phyloP scores from a whole-genome alignment of 2,797 vertebrate species.

The Carcharodon carcharias region DNA sequence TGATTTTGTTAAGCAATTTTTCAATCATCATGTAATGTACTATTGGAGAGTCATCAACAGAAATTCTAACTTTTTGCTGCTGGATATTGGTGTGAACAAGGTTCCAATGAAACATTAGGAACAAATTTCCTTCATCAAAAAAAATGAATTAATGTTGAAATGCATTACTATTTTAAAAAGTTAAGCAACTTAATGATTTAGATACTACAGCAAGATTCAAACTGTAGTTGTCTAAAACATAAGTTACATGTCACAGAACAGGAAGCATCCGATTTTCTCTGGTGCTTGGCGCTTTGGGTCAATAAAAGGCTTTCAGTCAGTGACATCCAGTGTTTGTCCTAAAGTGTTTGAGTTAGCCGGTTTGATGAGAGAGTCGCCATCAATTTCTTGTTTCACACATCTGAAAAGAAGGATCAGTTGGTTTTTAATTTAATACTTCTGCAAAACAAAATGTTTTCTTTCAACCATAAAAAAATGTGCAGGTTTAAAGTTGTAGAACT shows the following conservation, averaged over 20 bases:
- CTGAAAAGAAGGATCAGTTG: slow-evolving; percentile 49
- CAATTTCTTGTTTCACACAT: slow-evolving; percentile 79
- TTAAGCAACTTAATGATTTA: slow-evolving; percentile 63
- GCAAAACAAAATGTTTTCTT: not conserved
- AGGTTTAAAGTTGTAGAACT: not conserved
- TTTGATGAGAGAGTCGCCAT: slow-evolving; percentile 71
- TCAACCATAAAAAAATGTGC: not conserved
- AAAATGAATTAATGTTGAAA: slow-evolving; percentile 38
- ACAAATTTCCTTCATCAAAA: slow-evolving; percentile 37
- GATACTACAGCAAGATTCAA: slow-evolving; percentile 55
- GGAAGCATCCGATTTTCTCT: slow-evolving; percentile 82
- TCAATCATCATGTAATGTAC: slow-evolving; percentile 37
- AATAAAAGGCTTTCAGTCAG: slow-evolving; percentile 63
- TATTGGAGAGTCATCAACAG: slow-evolving; percentile 36
- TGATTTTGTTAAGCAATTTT: slow-evolving; percentile 28
- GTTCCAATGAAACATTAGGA: slow-evolving; percentile 38
- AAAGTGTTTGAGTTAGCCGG: slow-evolving; percentile 80
- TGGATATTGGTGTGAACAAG: slow-evolving; percentile 29
- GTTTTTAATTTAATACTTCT: not conserved
- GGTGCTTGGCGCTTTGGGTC: slow-evolving; percentile 70
- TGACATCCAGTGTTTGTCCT: slow-evolving; percentile 85
- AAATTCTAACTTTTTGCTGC: slow-evolving; percentile 35
- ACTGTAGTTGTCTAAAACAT: slow-evolving; percentile 61
- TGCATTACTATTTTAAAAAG: slow-evolving; percentile 55
- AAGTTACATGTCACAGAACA: slow-evolving; percentile 55